Evolutionary conservation across 2,113 vertebrate species (phyloP), one percentile per base, ranked within the genome.

Genomic region (Stictonetta naevosa): DNA sequence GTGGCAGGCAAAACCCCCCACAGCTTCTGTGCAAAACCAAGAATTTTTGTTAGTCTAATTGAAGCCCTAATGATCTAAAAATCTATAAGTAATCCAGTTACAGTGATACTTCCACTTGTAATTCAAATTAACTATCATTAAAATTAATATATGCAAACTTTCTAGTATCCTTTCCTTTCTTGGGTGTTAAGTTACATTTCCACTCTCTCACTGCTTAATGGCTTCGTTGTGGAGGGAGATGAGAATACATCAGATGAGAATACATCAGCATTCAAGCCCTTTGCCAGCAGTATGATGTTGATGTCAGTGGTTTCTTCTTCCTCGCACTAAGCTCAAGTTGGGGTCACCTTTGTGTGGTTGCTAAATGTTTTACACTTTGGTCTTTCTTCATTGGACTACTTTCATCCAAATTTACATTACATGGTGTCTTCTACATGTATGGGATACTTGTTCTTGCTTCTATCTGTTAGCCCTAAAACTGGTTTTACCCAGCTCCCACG

Each of bases 391-490:
- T 0, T 12, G 13, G 6, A n/a, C n/a, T 40, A 13, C 50, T 67
- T n/a, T n/a, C 31, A 3, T 56, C 23, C 36, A 72, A 7, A 55
- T 19, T 66, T 40, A 46, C 31, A 31, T 3, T 9, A 2, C 13
- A 8, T 6, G 11, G 1, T 29, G 44, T 20, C 33, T 63, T 84
- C 76, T 26, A 15, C 7, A 0, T 13, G 8, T 20, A 10, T 22
- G 56, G 26, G 33, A 8, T 33, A 2, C 31, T 53, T 56, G 10
- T 42, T 68, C 40, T 46, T 73, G 83, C 3, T 29, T 17, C 34
- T 25, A 19, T 23, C 42, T 10, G 14, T 34, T 62, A 44, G 33
- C 18, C 13, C 7, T 8, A 7, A n/a, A 53, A 6, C 19, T 34
- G 5, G 7, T 80, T 53, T 75, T 83, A 21, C 28, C 11, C 21